phyloP scores from a whole-genome alignment of 2,797 vertebrate genomes.

The Dallia pectoralis region DNA sequence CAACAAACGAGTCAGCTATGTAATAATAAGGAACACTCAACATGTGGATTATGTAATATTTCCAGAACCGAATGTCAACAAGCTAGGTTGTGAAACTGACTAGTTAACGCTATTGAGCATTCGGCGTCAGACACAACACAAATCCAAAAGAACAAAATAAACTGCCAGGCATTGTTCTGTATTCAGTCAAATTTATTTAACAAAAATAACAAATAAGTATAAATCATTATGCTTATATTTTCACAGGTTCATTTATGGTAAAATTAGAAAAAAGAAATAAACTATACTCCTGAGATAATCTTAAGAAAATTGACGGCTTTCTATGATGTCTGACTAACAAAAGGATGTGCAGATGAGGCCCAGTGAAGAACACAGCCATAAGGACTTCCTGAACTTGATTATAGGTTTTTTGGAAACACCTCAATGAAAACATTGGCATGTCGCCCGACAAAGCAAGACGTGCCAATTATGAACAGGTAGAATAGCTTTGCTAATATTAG shows the following conservation, averaged over 20 bases:
- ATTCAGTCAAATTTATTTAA: too few species aligned
- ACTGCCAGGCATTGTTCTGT: too few species aligned
- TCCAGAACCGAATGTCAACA: too few species aligned
- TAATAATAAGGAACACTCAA: too few species aligned
- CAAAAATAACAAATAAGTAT: neutral
- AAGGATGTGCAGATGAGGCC: slow-evolving; percentile 23
- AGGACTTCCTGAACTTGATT: slow-evolving; percentile 73
- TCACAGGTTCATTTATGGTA: neutral
- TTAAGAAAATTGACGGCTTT: slow-evolving; percentile 1
- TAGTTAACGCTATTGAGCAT: too few species aligned
- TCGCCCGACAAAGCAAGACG: slow-evolving; percentile 56
- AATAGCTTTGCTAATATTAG: slow-evolving; percentile 60
- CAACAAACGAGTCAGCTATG: too few species aligned
- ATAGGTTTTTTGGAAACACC: slow-evolving; percentile 59
- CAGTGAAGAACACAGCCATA: slow-evolving; percentile 43
- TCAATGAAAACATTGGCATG: slow-evolving; percentile 52
- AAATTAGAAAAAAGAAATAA: neutral
- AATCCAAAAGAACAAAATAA: too few species aligned
- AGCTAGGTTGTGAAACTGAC: too few species aligned
- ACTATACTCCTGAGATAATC: neutral
- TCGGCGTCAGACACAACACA: too few species aligned
- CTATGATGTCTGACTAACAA: slow-evolving; percentile 19
- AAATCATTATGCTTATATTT: neutral
- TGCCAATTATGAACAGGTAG: slow-evolving; percentile 67
- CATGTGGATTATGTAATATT: too few species aligned